A percentile compares a stretch with the other conserved stretches of the same genome.
phyloP scores from a whole-genome alignment of 2,888 invertebrate species.

The Lepas anatifera region DNA sequence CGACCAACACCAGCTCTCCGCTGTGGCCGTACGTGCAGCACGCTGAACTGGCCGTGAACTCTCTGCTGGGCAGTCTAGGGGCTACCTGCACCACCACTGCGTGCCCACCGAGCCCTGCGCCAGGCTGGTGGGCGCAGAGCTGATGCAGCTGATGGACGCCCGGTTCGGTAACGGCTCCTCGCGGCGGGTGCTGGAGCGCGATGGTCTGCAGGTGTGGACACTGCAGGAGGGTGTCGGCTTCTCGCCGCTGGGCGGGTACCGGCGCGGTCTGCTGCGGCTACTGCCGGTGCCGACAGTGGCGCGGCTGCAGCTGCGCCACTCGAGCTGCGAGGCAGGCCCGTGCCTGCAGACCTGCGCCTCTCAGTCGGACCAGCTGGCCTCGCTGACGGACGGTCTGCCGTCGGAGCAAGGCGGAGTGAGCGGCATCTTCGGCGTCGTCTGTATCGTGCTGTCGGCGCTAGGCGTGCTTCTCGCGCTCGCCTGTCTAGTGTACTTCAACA shows the following conservation, averaged over 20 bases:
- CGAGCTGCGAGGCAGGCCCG: conserved; percentile 24
- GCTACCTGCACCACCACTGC: conserved; percentile 29
- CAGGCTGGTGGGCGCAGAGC: conserved; percentile 28
- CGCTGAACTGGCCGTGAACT: conserved; percentile 32
- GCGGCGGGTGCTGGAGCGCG: conserved; percentile 22
- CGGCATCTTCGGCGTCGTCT: conserved; percentile 35
- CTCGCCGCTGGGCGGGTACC: background rate
- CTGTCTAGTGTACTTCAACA: conserved; percentile 34
- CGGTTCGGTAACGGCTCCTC: conserved; percentile 22
- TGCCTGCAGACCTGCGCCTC: conserved; percentile 26
- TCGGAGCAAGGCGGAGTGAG: conserved; percentile 31
- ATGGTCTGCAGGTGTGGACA: conserved; percentile 18
- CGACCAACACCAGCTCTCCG: too few relatives aligned
- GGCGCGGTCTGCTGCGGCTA: conserved; percentile 3
- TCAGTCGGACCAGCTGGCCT: conserved; percentile 25
- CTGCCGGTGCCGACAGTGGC: conserved; percentile 21
- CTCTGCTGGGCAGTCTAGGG: conserved; percentile 32
- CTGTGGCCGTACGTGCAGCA: conserved; percentile 32
- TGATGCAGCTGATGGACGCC: conserved; percentile 21
- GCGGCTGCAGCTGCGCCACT: conserved; percentile 21
- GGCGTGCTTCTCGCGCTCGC: conserved; percentile 34
- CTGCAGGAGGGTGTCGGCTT: background rate
- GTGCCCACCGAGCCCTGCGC: conserved; percentile 25
- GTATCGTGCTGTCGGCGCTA: conserved; percentile 31
- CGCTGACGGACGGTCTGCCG: conserved; percentile 22